These are phyloP conservation scores for Motacilla alba DNA, from an alignment of 2,113 vertebrate genomes.

Conservation along the genomic window DNA sequence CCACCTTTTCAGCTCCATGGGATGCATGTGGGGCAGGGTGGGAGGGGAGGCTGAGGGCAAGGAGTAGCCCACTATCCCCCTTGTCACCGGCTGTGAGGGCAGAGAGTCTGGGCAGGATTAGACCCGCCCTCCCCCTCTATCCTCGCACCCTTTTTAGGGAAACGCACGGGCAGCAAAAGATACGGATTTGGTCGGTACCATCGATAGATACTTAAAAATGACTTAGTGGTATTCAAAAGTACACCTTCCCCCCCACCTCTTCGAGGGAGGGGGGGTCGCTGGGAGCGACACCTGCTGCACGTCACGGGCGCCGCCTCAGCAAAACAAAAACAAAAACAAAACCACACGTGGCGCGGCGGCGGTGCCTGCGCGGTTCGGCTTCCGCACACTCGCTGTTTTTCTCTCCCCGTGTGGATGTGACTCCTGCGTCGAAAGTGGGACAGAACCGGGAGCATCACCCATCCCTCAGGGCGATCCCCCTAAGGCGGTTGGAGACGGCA, in stretches of 20 bases:
- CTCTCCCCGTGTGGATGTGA: too few species aligned
- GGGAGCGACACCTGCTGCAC: background rate
- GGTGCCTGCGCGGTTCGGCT: background rate
- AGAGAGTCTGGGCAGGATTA: background rate
- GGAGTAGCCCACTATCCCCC: rapidly evolving
- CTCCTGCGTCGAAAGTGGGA: background rate
- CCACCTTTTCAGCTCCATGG: rapidly evolving
- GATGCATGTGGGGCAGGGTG: background rate
- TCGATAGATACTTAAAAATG: background rate
- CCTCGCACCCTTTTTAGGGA: background rate
- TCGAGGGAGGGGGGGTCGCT: background rate
- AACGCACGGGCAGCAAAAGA: rapidly evolving
- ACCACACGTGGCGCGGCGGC: too few species aligned
- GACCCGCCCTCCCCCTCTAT: rapidly evolving
- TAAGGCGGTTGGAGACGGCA: background rate
- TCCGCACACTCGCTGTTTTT: background rate
- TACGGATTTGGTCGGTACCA: background rate
- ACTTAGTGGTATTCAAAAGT: background rate
- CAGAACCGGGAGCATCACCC: background rate
- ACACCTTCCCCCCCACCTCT: too few species aligned
- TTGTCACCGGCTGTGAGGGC: too few species aligned
- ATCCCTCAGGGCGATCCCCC: rapidly evolving
- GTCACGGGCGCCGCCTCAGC: background rate
- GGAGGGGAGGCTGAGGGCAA: too few species aligned
- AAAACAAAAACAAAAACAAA: background rate